Evolutionary conservation across 2,888 invertebrate species (phyloP), one percentile per base, ranked within the genome.

Genomic region (Auanema freiburgensis): DNA sequence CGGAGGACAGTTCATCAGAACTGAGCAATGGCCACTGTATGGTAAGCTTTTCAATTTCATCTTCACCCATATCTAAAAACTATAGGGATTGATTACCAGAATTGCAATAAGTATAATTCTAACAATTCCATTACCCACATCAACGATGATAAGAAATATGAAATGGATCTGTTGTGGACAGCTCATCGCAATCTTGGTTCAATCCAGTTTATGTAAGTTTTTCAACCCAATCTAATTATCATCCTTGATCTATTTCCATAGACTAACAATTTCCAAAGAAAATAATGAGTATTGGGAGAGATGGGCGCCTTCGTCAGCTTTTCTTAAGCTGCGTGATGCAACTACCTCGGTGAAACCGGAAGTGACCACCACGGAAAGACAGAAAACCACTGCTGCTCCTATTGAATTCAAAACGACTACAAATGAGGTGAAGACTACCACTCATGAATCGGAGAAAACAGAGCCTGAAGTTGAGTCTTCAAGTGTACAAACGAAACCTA

Each of bases 181-280:
- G 61, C 77, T 11, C 61, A 62, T 14, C 54, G 59, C 33, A 74
- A 77, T 57, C 58, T 76, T 11, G 77, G 77, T 21, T 66, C 69
- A 51, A 72, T 77, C 21, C 77, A 77, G 49, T 77, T 77, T 68
- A 67, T 76, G 76, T 77, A 51, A 66, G 71, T 67, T 50, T 46
- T 49, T 12, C 6, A 46, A 18, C 46, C 46, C 3, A 52, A n/a
- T 52, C 52, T n/a, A 23, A 2, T 23, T 23, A 21, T 3, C 21
- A 21, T 21, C n/a, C n/a, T 8, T 18, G 24, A n/a, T 52, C 21
- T 18, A 8, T 24, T 21, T 52, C 8, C 24, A 52, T 59, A 74
- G 74, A 25, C 64, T 67, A n/a, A 73, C 72, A 8, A 63, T 74
- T 12, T 72, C 71, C 44, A 65, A 71, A 0, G 77, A 77, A 58